Base-by-base conservation (phyloP, 2,797 vertebrate species). In the Naso thynnoides region DNA sequence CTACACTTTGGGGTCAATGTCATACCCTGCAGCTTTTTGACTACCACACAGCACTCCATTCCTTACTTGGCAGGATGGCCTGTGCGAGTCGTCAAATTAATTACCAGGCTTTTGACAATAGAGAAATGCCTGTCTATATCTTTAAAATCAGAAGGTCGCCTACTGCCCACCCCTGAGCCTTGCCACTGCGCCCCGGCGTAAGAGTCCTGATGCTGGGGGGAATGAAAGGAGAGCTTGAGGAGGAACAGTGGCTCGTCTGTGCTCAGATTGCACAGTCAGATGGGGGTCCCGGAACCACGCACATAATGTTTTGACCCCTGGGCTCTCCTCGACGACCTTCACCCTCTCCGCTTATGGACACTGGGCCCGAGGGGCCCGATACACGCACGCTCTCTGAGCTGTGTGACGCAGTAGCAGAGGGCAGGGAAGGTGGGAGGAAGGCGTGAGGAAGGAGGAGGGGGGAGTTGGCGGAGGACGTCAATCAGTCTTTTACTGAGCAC, bases 201-300 rank as follows among this genome's bases (percentile, higher is more conserved):
- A 80, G 76, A 81, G 73, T 70, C 56, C 82, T 36, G 57, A 86
- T 86, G 78, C 87, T 73, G 86, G 76, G 73, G 59, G 77, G 84
- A 89, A 93, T 93, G 92, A 95, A 94, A 95, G 93, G 84, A 79
- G 44, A 80, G 85, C 82, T 94, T 94, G 84, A 94, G 81, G 71
- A 78, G 82, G 76, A 93, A 95, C 94, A 95, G 92, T 90, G 88
- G 87, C 77, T 56, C 1, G 71, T 92, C 93, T 95, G 93, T 95
- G 85, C 81, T 52, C 23, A 42, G 76, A 70, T 77, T 49, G 38
- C 70, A 60, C 74, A 79, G 80, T 86, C 79, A 56, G 87, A 86
- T 83, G 85, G 89, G 88, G 91, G 85, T 91, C 88, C 92, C 90
- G 93, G 93, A 95, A 94, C 91, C 93, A 88, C 91, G 90, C 93